phyloP scores from a whole-genome alignment of 2,113 vertebrate genomes.

The Castor canadensis region DNA sequence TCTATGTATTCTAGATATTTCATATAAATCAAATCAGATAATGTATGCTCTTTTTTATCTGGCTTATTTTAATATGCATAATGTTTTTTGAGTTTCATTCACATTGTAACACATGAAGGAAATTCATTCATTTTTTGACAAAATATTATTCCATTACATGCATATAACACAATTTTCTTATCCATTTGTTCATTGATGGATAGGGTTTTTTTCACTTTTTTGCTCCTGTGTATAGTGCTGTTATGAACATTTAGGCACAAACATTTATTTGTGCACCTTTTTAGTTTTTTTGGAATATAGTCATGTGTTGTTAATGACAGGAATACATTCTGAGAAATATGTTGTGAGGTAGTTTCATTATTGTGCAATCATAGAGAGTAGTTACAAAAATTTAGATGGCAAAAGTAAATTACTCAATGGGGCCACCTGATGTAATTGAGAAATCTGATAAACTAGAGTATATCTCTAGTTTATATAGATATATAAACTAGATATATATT shows the following conservation, averaged over 20 bases:
- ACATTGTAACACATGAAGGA: not conserved
- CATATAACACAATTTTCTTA: not conserved
- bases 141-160: not conserved
- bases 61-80: not conserved
- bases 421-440: not conserved
- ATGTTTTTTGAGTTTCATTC: not conserved
- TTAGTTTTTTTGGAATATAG: not conserved
- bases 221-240: not conserved
- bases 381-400: not conserved
- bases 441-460: not conserved
- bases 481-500: no score
- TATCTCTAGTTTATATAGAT: no score
- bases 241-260: not conserved
- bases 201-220: not conserved
- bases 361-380: not conserved
- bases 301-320: not conserved
- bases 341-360: not conserved
- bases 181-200: not conserved
- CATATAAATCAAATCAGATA: not conserved
- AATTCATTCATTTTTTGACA: not conserved
- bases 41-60: not conserved
- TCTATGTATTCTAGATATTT: not conserved
- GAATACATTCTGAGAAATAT: not conserved
- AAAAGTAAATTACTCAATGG: not conserved
- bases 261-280: not conserved